A percentile compares a stretch with the other conserved stretches of the same genome.
phyloP scores from a whole-genome alignment of 2,888 invertebrate genomes.

The Allophyes oxyacanthae region DNA sequence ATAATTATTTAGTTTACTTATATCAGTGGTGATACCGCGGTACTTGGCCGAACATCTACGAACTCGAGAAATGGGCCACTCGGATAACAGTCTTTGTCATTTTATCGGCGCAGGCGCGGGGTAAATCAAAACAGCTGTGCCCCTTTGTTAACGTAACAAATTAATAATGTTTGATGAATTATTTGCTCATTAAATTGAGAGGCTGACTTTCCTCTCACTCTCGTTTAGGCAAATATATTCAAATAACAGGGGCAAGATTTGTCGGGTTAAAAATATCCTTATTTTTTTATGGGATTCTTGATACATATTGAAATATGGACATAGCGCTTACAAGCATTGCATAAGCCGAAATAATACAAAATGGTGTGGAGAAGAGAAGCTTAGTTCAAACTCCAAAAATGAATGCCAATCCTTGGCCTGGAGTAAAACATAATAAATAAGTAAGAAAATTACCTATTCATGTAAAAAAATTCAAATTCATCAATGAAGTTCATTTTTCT shows the following conservation, averaged over 20 bases:
- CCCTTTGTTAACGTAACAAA: conserved; percentile 39
- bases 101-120: conserved; percentile 42
- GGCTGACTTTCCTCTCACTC: background rate
- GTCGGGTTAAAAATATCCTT: no score
- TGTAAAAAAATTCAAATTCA: no score
- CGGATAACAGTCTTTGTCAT: conserved; percentile 66
- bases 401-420: background rate
- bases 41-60: conserved; percentile 46
- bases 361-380: no score
- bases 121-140: conserved; percentile 59
- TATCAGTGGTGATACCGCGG: conserved; percentile 27
- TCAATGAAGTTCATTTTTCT: no score
- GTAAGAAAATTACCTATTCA: no score
- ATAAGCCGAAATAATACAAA: no score
- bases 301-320: no score
- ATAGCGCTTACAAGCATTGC: no score
- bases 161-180: conserved; percentile 27
- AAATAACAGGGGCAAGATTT: no score
- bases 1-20: conserved; percentile 30
- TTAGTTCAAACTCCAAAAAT: background rate
- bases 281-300: no score
- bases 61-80: conserved; percentile 73
- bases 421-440: background rate
- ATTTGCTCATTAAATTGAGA: conserved; percentile 23
- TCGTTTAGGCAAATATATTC: background rate